Evolutionary conservation across 1,140 invertebrate species (phyloP).

Genomic region (Lucilia sericata): DNA sequence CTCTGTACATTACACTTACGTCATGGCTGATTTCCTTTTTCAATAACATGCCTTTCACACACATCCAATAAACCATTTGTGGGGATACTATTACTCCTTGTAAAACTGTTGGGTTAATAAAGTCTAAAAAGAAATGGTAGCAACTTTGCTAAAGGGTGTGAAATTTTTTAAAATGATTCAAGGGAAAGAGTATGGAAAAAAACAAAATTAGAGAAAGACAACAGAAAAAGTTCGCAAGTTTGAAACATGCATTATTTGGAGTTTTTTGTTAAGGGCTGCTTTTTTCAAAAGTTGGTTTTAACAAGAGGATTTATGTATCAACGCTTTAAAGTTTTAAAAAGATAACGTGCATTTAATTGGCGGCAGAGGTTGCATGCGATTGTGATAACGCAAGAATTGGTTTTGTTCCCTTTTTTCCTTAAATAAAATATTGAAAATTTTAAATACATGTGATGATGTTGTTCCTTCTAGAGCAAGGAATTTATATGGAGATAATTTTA

Average conservation of each 20-base stretch:
- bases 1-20: too few species aligned
- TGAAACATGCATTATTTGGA: not conserved
- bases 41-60: too few species aligned
- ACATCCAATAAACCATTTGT: too few species aligned
- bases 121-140: not conserved
- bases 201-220: not conserved
- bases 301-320: slow-evolving; percentile 67
- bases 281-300: slow-evolving; percentile 33
- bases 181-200: not conserved
- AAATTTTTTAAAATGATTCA: not conserved
- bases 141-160: not conserved
- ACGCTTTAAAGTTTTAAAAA: slow-evolving; percentile 67
- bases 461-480: not conserved
- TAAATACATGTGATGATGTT: not conserved
- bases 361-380: slow-evolving; percentile 46
- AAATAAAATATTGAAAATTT: not conserved
- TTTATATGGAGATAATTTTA: not conserved
- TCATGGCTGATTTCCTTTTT: too few species aligned
- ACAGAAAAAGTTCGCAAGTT: not conserved
- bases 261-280: slow-evolving; percentile 15
- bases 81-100: too few species aligned
- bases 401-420: not conserved
- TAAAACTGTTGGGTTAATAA: too few species aligned
- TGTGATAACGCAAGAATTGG: not conserved
- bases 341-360: slow-evolving; percentile 68